Evolutionary conservation across 2,888 invertebrate genomes (phyloP).

Genomic region (Lasioglossum zephyrum): DNA sequence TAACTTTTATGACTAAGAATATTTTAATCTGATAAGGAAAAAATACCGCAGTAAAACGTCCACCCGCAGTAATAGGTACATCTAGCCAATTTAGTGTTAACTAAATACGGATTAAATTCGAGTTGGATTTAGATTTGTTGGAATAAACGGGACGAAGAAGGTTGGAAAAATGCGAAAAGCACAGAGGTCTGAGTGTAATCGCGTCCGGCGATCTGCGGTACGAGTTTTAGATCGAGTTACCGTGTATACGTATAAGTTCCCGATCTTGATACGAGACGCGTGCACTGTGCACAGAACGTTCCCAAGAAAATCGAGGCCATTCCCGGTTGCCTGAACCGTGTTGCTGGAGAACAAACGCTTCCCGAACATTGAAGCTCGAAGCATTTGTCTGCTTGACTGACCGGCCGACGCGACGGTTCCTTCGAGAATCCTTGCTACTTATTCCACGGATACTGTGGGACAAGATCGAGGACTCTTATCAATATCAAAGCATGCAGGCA

Average conservation of each 20-base stretch:
- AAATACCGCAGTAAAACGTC: too few relatives aligned
- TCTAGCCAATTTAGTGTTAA: too few relatives aligned
- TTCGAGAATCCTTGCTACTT: slow-evolving; percentile 48
- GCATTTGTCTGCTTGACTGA: slow-evolving; percentile 60
- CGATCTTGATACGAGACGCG: slow-evolving; percentile 40
- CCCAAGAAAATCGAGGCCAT: slow-evolving; percentile 58
- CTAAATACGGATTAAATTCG: background rate
- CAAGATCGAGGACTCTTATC: background rate
- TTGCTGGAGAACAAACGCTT: slow-evolving; percentile 57
- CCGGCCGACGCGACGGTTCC: slow-evolving; percentile 65
- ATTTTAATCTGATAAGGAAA: too few relatives aligned
- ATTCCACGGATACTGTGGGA: background rate
- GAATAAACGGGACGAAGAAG: background rate
- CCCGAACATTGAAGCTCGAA: slow-evolving; percentile 57
- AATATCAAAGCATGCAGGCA: background rate
- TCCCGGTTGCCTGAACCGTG: slow-evolving; percentile 44
- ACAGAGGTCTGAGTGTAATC: background rate
- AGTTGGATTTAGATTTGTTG: background rate
- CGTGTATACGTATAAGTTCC: background rate
- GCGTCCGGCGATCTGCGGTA: background rate
- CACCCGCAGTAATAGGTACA: too few relatives aligned
- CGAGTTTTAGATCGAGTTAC: slow-evolving; percentile 14
- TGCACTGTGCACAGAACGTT: slow-evolving; percentile 15
- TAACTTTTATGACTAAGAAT: too few relatives aligned
- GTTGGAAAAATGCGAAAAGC: background rate